These are phyloP conservation scores for Bombus difficillimus DNA, from an alignment of 1,140 invertebrate species.

Conservation along the genomic window DNA sequence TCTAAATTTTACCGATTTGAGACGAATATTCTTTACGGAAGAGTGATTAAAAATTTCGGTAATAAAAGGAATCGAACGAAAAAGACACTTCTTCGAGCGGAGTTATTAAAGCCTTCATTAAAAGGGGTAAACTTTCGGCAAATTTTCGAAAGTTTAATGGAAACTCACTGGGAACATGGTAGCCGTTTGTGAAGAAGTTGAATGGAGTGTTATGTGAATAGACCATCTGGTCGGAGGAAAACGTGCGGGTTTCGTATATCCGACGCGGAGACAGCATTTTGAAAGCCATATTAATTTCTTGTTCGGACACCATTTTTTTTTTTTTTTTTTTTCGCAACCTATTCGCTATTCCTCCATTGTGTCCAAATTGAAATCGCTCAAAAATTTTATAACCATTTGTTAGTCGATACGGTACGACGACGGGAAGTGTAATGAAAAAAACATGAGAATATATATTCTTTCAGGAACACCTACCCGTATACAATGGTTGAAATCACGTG, in stretches of 20 bases:
- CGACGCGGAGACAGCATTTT: constrained; percentile 27
- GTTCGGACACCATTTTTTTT: background rate
- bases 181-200: constrained; percentile 40
- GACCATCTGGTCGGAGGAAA: constrained; percentile 47
- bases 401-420: too few species aligned
- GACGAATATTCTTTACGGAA: background rate
- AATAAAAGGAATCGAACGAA: background rate
- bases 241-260: constrained; percentile 36
- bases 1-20: background rate
- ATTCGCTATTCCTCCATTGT: background rate
- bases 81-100: constrained; percentile 19
- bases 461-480: background rate
- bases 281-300: background rate
- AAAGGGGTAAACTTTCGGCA: constrained; percentile 33
- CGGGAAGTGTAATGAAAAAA: background rate
- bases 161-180: constrained; percentile 40
- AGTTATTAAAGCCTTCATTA: constrained; percentile 50
- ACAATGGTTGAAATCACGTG: background rate
- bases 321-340: background rate
- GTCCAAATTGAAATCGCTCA: background rate
- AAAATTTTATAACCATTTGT: background rate
- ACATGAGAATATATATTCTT: background rate
- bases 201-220: constrained; percentile 54
- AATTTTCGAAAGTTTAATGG: constrained; percentile 51
- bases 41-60: background rate